Percentiles rank a stretch among this genome's conserved stretches.
These are phyloP conservation scores for Sus scrofa DNA, from an alignment of 2,113 vertebrate genomes.

Conservation along the genomic window DNA sequence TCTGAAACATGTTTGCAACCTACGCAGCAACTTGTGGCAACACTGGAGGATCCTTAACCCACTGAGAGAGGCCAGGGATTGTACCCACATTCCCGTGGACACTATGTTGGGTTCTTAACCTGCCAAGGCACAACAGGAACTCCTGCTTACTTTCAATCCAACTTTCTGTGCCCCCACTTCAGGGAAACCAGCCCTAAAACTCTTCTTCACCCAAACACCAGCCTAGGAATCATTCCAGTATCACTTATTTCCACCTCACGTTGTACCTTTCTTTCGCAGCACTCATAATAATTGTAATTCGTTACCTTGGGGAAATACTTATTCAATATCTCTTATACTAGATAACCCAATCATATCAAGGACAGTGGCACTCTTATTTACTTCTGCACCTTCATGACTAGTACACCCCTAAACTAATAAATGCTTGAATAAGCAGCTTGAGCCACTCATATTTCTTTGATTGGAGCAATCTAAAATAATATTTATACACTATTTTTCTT, in stretches of 20 bases:
- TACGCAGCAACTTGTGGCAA: no score
- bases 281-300: not conserved
- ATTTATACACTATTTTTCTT: constrained; percentile 46
- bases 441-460: constrained; percentile 26
- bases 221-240: not conserved
- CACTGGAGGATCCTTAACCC: no score
- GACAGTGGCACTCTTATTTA: not conserved
- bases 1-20: no score
- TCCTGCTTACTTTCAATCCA: not conserved
- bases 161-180: not conserved
- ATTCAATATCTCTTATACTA: not conserved
- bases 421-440: constrained; percentile 2
- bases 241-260: not conserved
- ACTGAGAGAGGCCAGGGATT: no score
- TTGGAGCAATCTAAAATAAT: not conserved
- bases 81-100: no score
- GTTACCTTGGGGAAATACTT: not conserved
- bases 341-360: not conserved
- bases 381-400: not conserved
- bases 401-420: not conserved
- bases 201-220: not conserved
- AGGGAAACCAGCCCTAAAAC: not conserved
- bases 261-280: not conserved
- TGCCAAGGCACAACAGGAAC: not conserved
- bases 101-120: no score